Evolutionary conservation across 2,113 vertebrate genomes (phyloP).

Genomic region (Myodes glareolus): DNA sequence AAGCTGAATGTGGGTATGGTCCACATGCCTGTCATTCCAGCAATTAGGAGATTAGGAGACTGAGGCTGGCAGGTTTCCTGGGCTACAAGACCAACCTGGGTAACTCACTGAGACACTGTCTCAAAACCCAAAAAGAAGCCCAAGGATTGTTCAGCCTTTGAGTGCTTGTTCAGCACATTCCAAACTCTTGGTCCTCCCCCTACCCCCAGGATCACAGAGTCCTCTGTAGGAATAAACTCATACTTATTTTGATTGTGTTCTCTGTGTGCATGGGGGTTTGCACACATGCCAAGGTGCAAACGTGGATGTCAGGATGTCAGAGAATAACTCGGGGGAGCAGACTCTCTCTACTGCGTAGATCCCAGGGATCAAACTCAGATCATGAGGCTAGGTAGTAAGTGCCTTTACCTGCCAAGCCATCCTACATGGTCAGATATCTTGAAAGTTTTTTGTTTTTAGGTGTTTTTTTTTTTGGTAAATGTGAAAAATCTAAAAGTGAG

Average conservation of each 20-base stretch:
- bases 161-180: neutral
- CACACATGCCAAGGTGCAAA: neutral
- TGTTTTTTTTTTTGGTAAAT: neutral
- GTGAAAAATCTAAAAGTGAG: neutral
- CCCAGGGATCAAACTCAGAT: neutral
- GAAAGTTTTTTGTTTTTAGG: neutral
- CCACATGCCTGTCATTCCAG: neutral
- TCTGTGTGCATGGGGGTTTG: neutral
- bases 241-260: neutral
- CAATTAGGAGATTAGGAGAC: neutral
- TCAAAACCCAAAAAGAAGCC: neutral
- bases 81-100: neutral
- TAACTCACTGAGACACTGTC: neutral
- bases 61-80: neutral
- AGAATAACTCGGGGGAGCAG: too few relatives aligned
- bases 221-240: neutral
- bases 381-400: neutral
- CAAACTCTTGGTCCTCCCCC: neutral
- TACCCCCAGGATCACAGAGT: neutral
- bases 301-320: too few relatives aligned
- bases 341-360: neutral
- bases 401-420: too few relatives aligned
- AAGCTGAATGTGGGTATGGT: neutral
- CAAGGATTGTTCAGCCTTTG: neutral
- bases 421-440: neutral